A percentile compares a stretch with the other conserved stretches of the same genome.
Evolutionary conservation across 2,888 invertebrate species (phyloP).

Genomic region (Volucella inflata): DNA sequence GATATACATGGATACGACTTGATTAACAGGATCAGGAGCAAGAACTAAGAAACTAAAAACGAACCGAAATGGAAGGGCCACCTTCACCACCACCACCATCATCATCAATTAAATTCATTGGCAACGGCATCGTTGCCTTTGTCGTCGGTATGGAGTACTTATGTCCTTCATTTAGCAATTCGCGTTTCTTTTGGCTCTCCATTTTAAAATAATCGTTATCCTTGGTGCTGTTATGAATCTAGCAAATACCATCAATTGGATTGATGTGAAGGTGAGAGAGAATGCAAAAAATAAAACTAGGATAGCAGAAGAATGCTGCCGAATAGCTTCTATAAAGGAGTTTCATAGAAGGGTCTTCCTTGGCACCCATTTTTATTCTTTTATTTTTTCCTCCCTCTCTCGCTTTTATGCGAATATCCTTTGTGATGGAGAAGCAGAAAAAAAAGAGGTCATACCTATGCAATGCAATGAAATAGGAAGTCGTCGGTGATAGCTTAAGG

Average conservation of each 20-base stretch:
- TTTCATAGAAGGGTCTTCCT: constrained; percentile 60
- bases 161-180: constrained; percentile 68
- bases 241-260: constrained; percentile 59
- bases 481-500: constrained; percentile 56
- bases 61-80: no score
- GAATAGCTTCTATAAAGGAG: no score
- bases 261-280: constrained; percentile 40
- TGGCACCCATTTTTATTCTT: constrained; percentile 48
- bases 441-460: constrained; percentile 61
- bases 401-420: constrained; percentile 68
- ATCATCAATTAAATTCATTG: constrained; percentile 1
- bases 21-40: constrained; percentile 70
- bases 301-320: constrained; percentile 39
- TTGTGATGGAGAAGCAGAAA: constrained; percentile 30
- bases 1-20: constrained; percentile 64
- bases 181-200: constrained; percentile 28
- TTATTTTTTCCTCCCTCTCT: background rate
- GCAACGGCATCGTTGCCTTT: background rate
- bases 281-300: background rate
- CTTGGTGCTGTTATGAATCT: background rate
- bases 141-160: constrained; percentile 50
- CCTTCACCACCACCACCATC: constrained; percentile 13
- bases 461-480: constrained; percentile 71
- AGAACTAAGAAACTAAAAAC: no score
- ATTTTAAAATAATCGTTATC: background rate